Evolutionary conservation across 2,113 vertebrate species (phyloP), one percentile per base, ranked within the genome.

Genomic region (Nesoenas mayeri): DNA sequence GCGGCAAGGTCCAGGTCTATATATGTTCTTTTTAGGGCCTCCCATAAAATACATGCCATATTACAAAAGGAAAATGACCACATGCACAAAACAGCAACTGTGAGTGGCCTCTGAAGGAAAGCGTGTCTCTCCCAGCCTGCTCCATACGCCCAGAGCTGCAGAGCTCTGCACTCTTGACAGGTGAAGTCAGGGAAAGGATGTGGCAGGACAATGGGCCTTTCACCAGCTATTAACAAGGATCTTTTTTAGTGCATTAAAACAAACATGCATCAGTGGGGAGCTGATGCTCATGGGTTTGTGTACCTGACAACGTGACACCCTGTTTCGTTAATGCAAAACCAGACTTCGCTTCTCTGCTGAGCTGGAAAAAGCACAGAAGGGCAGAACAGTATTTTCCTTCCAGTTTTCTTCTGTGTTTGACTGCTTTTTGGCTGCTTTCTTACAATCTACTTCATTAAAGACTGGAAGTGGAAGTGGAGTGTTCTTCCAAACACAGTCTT

Each of bases 161-260:
- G 13, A 61, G 73, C 48, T 48, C 54, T 85, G 71, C 32, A 56
- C n/a, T 94, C 38, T 22, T 54, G 87, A 71, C 38, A 62, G 66
- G n/a, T 42, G 53, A 83, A 69, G 65, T 64, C 19, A 6, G n/a
- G 60, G 84, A 90, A 71, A 74, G 74, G 77, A 90, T 70, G 61
- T 89, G 79, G 67, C 70, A 84, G 47, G 78, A 81, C 85, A 93
- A 91, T 65, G 47, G 44, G 61, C 48, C 58, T 96, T 79, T 91
- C 84, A 91, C 66, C 48, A 66, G 65, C 80, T 40, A 11, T 51
- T 90, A 92, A 28, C 38, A 62, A 64, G 36, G 50, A 75, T 60
- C 85, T 89, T 93, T 91, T 47, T 89, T 85, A 95, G 83, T 69
- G 50, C 25, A 3, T 69, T 96, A 92, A 70, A 86, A 89, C 58